Base-by-base conservation (phyloP, 2,113 vertebrate species). In the Menura novaehollandiae region DNA sequence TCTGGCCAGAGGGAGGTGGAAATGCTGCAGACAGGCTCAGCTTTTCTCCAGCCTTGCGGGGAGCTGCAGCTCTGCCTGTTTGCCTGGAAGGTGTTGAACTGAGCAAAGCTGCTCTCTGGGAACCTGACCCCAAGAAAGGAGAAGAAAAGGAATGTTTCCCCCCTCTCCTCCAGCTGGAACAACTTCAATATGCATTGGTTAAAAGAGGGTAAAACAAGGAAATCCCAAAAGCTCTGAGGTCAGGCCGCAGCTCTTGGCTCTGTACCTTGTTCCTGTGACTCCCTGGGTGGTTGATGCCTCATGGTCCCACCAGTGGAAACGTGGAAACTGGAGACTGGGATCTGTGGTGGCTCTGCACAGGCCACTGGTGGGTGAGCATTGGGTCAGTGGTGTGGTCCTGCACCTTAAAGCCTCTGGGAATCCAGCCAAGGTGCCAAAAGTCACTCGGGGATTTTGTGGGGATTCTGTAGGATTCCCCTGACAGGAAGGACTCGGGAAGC, bases 311-410 rank as follows among this genome's bases (percentile, higher is more conserved):
- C 35, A 35, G 22, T 30, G 41, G 59, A 11, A 22, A 9, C n/a
- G 22, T 30, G 41, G 59, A 11, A 22, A 9, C n/a, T 15, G 8
- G n/a, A 15, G 27, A 13, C 44, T 14, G 44, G 1, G 7, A 5
- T 8, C 43, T n/a, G 39, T 0, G 0, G 28, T 1, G 24, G n/a
- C 51, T 56, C 51, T 77, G 74, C 2, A 3, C 16, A 26, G 26
- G 62, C 47, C 22, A 2, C 10, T 23, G 28, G 2, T 4, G 20
- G 14, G 5, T 5, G 5, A n/a, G 13, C 1, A 0, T 6, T 5
- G 26, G 39, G 33, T 32, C 43, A 30, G n/a, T 6, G 51, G 1
- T 30, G 24, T 55, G 47, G 14, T 16, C 41, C n/a, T 39, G 44
- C 30, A 14, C 24, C 30, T 58, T 7, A 6, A 6, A n/a, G n/a